Conservation (phyloP, 2,888 invertebrate species). For the Nomada ferruginata region DNA sequence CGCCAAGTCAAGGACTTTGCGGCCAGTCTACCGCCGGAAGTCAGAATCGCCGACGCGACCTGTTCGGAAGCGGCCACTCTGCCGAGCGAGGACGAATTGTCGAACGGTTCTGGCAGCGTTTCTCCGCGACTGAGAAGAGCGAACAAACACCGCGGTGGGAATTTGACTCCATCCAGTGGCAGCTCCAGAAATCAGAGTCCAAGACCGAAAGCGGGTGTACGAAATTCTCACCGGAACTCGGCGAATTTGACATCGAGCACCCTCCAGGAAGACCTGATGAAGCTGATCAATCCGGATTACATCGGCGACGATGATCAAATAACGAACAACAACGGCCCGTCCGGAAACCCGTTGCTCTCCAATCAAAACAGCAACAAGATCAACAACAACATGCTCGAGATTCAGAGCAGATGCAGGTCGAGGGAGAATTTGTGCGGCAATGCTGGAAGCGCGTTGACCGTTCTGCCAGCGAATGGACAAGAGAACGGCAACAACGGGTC, state of each 20-base stretch:
- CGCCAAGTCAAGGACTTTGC: constrained; percentile 80
- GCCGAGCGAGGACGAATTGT: constrained; percentile 86
- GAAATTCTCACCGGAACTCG: constrained; percentile 86
- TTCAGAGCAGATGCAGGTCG: constrained; percentile 82
- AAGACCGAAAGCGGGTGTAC: constrained; percentile 86
- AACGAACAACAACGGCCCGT: constrained; percentile 76
- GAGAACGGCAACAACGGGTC: constrained; percentile 81
- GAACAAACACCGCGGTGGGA: constrained; percentile 84
- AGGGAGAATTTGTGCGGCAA: constrained; percentile 83
- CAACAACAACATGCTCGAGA: constrained; percentile 80
- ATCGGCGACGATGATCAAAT: constrained; percentile 80
- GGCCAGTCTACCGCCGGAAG: constrained; percentile 83
- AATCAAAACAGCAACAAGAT: constrained; percentile 73
- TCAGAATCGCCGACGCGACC: constrained; percentile 84
- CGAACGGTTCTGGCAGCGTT: constrained; percentile 86
- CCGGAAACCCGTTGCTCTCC: constrained; percentile 65
- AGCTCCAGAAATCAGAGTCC: constrained; percentile 88
- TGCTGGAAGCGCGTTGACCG: constrained; percentile 79
- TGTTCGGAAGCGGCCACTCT: constrained; percentile 84
- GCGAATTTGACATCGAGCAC: constrained; percentile 87
- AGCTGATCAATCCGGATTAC: constrained; percentile 92
- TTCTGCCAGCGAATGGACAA: constrained; percentile 78
- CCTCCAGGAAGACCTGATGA: constrained; percentile 93
- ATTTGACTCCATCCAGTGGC: constrained; percentile 84
- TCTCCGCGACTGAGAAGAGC: constrained; percentile 85